Base-by-base conservation (phyloP, 2,113 vertebrate species). In the Pterophyllum scalare region DNA sequence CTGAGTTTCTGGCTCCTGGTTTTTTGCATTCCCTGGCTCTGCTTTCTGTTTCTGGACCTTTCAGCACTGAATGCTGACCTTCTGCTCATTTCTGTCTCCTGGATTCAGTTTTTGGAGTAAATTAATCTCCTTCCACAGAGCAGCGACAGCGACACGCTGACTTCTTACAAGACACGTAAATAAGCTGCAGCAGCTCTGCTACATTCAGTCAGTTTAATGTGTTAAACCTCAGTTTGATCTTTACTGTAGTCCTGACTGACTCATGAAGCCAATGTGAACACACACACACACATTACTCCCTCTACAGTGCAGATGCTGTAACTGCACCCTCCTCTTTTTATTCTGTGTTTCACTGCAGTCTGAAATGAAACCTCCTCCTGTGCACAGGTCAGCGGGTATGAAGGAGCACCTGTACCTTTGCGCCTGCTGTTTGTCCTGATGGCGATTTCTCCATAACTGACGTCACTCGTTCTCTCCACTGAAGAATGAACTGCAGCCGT, bases 141-240 rank as follows among this genome's bases (percentile, higher is more conserved):
- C 28, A 28, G 28, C 1, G 4, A 28, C 26, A 28, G 26, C 26
- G 26, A 28, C 28, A 28, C 28, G 5, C 3, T 28, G 28, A 28
- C 28, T 28, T 28, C 28, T 28, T 28, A 28, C 28, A 28, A 4
- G 5, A 28, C 28, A 28, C 5, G 28, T 28, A 28, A 4, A 28
- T 28, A 3, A 28, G 28, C 28, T 28, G 60, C 60, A 62, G 60
- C 61, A 64, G 33, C 61, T 64, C 33, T 64, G 61, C 61, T 38
- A 1, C 33, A 38, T 64, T 64, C 61, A 64, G 33, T 64, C 38
- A 38, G 38, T 35, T 35, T 7, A 7, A 35, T 40, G 61, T 40
- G 20, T 40, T 64, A 38, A 38, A 64, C 12, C 11, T 64, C 33
- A 14, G 33, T 64, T 64, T 38, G 61, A 40, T 0, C 0, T 33